phyloP scores from a whole-genome alignment of 2,797 vertebrate species.

The Oreortyx pictus region DNA sequence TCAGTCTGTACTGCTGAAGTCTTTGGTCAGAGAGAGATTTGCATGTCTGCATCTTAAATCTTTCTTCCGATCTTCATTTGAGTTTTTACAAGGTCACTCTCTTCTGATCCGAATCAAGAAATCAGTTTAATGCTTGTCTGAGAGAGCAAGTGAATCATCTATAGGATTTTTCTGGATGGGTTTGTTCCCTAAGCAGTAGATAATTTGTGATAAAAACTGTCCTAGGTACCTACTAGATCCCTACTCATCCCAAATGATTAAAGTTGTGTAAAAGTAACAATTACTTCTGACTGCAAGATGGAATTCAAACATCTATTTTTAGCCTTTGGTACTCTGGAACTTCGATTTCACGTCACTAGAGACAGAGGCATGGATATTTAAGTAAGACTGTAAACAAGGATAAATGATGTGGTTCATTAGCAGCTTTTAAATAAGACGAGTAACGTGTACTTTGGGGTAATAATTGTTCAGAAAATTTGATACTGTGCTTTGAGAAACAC shows the following conservation, averaged over 20 bases:
- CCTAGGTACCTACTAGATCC: neutral
- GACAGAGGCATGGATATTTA: neutral
- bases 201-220: neutral
- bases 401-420: neutral
- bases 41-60: neutral
- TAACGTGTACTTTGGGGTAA: neutral
- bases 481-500: neutral
- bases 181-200: neutral
- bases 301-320: neutral
- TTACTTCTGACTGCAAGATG: neutral
- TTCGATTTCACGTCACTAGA: rapidly evolving
- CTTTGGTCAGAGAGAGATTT: neutral
- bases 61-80: neutral
- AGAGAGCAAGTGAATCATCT: neutral
- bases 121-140: neutral
- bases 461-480: constrained; percentile 10
- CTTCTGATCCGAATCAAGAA: neutral
- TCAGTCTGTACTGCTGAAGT: neutral
- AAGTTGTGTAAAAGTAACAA: neutral
- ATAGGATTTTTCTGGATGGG: neutral
- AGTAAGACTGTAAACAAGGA: neutral
- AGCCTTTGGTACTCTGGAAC: neutral
- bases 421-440: constrained; percentile 6
- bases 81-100: neutral
- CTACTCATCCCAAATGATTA: neutral